Conservation (phyloP, 2,797 vertebrate genomes). For the Okamejei kenojei region DNA sequence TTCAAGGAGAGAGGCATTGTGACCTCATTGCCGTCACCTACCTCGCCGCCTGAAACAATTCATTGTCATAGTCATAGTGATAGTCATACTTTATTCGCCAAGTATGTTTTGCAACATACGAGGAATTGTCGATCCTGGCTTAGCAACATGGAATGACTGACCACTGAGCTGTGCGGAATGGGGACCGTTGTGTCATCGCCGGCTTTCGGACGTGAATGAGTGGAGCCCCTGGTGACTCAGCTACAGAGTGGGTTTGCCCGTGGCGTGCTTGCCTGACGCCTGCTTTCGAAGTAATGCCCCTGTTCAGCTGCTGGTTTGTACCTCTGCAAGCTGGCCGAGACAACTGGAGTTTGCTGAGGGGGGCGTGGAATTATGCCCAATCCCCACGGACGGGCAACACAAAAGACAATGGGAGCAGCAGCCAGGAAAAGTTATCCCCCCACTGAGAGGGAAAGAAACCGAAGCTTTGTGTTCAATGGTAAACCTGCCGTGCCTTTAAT, state of each 20-base stretch:
- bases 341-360: background rate
- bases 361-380: background rate
- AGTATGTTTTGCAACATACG: too few relatives aligned
- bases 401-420: background rate
- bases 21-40: background rate
- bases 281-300: background rate
- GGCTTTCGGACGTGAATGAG: background rate
- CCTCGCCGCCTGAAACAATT: background rate
- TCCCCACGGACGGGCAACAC: background rate
- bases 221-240: background rate
- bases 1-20: background rate
- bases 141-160: slow-evolving; percentile 7
- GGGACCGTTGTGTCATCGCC: background rate
- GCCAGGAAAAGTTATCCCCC: background rate
- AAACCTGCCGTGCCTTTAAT: background rate
- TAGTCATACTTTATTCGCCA: too few relatives aligned
- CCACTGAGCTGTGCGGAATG: background rate
- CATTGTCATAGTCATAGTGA: background rate
- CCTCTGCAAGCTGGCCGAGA: background rate
- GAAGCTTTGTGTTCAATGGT: background rate
- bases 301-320: background rate
- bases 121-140: background rate
- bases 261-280: background rate
- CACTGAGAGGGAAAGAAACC: background rate
- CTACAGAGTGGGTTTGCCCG: too few relatives aligned